Evolutionary conservation across 2,797 vertebrate genomes (phyloP).

Genomic region (Taeniopygia guttata): DNA sequence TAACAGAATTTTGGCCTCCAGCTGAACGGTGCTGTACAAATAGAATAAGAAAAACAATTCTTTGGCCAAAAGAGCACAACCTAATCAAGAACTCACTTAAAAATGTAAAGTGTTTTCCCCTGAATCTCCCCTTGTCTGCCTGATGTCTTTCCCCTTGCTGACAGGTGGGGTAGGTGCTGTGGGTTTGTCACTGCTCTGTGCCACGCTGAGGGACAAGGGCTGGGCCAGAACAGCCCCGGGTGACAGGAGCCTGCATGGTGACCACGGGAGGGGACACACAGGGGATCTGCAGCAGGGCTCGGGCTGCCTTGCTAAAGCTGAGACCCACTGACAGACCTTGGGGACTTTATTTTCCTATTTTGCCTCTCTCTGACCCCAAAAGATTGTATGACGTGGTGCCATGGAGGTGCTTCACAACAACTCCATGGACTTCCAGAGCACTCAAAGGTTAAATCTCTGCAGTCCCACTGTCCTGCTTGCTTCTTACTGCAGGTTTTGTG

Average conservation of each 20-base stretch:
- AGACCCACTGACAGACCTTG: neutral
- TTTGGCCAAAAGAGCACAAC: neutral
- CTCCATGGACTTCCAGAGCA: neutral
- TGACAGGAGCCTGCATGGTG: rapidly evolving
- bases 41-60: neutral
- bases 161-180: neutral
- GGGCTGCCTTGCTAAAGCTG: neutral
- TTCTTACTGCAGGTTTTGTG: neutral
- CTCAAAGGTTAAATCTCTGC: neutral
- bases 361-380: neutral
- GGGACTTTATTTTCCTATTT: neutral
- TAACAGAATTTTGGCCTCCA: neutral
- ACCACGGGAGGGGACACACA: neutral
- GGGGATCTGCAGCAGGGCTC: neutral
- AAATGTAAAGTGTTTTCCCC: neutral
- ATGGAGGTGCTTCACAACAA: neutral
- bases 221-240: rapidly evolving
- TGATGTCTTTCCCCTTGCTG: neutral
- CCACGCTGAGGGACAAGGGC: neutral
- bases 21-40: neutral
- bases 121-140: neutral
- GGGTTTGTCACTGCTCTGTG: neutral
- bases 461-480: neutral
- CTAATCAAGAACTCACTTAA: neutral
- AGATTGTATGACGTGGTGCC: neutral